A percentile compares a stretch with the other conserved stretches of the same genome.
phyloP scores from a whole-genome alignment of 2,113 vertebrate genomes.

The Holacanthus passer region DNA sequence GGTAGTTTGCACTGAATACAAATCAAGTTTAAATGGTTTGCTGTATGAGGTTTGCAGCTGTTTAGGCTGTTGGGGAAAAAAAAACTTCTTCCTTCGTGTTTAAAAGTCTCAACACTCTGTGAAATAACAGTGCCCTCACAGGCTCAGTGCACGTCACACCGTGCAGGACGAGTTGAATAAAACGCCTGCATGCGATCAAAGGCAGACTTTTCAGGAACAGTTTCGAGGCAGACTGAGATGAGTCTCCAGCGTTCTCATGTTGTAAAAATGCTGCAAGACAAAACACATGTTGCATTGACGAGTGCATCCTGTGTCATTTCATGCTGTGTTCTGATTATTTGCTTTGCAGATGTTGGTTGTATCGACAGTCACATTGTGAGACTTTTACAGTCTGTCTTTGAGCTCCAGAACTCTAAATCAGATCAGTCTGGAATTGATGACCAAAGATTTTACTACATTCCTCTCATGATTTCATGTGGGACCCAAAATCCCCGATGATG shows the following conservation, averaged over 20 bases:
- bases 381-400: not conserved
- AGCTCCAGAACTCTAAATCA: not conserved
- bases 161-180: not conserved
- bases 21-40: conserved; percentile 40
- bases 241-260: not conserved
- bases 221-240: not conserved
- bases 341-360: not conserved
- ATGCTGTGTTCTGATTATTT: not conserved
- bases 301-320: no score
- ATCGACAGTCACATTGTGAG: not conserved
- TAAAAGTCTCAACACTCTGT: conserved; percentile 5
- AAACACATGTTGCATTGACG: no score
- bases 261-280: not conserved
- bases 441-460: not conserved
- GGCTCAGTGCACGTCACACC: not conserved
- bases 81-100: not conserved
- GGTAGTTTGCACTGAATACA: conserved; percentile 61
- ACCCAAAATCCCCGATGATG: not conserved
- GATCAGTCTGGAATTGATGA: not conserved
- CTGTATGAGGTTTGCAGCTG: not conserved
- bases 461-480: not conserved
- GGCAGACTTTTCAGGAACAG: not conserved
- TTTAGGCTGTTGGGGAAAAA: conserved; percentile 1
- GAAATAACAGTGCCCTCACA: not conserved
- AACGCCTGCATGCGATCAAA: not conserved